Evolutionary conservation across 2,797 vertebrate species (phyloP).

Genomic region (Cossypha caffra): DNA sequence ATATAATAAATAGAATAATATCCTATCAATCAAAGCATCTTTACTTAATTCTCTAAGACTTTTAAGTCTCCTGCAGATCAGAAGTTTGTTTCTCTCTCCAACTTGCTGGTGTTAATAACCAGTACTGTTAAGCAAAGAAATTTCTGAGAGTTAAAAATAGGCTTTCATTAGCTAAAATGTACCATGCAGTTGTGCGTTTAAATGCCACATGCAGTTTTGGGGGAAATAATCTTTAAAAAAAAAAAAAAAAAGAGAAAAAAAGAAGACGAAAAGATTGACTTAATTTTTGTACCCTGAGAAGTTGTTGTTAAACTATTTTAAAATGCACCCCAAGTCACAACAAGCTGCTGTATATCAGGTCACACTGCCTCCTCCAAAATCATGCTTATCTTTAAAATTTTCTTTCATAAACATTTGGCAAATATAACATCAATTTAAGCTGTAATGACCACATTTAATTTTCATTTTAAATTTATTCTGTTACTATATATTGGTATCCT

Average conservation of each 20-base stretch:
- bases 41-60: background rate
- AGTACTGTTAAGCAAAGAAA: background rate
- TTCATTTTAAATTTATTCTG: constrained; percentile 74
- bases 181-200: background rate
- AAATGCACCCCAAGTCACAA: constrained; percentile 12
- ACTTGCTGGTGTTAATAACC: background rate
- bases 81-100: background rate
- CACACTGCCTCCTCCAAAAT: constrained; percentile 21
- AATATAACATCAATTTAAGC: constrained; percentile 67
- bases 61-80: background rate
- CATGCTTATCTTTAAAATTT: constrained; percentile 60
- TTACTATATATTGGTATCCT: constrained; percentile 69
- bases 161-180: background rate
- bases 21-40: background rate
- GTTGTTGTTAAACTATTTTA: background rate
- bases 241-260: background rate
- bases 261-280: background rate
- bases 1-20: background rate
- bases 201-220: background rate
- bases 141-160: constrained; percentile 10
- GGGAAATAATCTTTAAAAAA: background rate
- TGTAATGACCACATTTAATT: constrained; percentile 77
- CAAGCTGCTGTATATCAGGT: constrained; percentile 13
- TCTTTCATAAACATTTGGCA: constrained; percentile 66
- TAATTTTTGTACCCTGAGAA: background rate